Evolutionary conservation across 2,113 vertebrate genomes (phyloP).

Genomic region (Vulpes ferrilata): DNA sequence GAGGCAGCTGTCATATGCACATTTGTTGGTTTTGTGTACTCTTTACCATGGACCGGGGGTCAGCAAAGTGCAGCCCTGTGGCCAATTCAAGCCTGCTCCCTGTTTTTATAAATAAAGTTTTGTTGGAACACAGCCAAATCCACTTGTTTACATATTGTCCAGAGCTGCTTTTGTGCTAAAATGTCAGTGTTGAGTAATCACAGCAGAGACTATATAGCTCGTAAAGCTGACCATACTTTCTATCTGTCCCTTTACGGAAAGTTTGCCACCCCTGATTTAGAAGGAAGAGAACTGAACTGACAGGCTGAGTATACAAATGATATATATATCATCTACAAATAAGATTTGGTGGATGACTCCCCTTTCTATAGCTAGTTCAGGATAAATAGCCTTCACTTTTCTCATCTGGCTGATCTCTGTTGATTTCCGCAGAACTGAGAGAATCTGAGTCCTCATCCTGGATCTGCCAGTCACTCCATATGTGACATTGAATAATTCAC

Average conservation of each 20-base stretch:
- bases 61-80: background rate
- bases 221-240: background rate
- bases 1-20: background rate
- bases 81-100: background rate
- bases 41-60: background rate
- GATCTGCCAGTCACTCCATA: background rate
- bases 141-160: constrained; percentile 13
- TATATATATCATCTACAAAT: background rate
- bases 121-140: background rate
- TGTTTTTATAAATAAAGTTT: constrained; percentile 57
- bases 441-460: background rate
- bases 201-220: background rate
- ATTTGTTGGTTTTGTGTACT: background rate
- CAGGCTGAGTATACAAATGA: background rate
- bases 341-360: background rate
- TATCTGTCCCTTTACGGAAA: background rate
- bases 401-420: background rate
- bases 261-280: background rate
- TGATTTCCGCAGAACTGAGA: background rate
- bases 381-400: background rate
- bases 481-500: background rate
- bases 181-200: constrained; percentile 32
- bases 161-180: background rate
- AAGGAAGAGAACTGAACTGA: background rate
- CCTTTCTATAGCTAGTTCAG: background rate